Percentiles rank a stretch among this genome's conserved stretches.
Conservation (phyloP, 2,797 vertebrate species). For the Helarctos malayanus region DNA sequence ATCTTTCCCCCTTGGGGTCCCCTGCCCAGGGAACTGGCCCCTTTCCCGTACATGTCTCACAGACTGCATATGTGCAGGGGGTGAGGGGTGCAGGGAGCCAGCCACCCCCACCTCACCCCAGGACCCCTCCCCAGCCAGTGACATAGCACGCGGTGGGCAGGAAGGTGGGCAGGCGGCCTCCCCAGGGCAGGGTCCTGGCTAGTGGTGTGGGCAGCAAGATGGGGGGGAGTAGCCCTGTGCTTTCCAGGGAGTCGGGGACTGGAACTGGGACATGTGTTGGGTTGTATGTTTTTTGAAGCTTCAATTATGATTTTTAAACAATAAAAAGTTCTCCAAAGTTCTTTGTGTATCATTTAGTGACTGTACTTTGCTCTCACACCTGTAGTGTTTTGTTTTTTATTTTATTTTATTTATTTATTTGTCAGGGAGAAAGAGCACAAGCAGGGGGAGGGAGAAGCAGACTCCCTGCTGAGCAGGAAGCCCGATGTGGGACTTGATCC, state of each 20-base stretch:
- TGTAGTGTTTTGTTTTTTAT: no score
- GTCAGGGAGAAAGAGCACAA: no score
- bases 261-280: constrained; percentile 63
- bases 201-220: constrained; percentile 47
- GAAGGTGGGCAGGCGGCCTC: constrained; percentile 21
- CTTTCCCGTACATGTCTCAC: constrained; percentile 55
- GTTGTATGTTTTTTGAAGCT: constrained; percentile 89
- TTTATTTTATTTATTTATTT: no score
- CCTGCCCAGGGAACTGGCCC: constrained; percentile 22
- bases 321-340: constrained; percentile 88
- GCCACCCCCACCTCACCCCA: constrained; percentile 14
- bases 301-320: constrained; percentile 91
- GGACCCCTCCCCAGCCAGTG: constrained; percentile 71
- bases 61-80: constrained; percentile 77
- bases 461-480: no score
- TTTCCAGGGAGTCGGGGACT: constrained; percentile 53
- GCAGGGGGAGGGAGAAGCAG: no score
- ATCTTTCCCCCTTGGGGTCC: constrained; percentile 33
- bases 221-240: constrained; percentile 37
- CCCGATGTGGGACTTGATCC: no score
- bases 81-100: constrained; percentile 47
- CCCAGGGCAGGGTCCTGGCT: constrained; percentile 76
- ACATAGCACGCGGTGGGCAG: neutral
- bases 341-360: neutral
- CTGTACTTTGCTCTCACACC: rapidly evolving